These are phyloP conservation scores for Zaprionus lineosus DNA, from an alignment of 2,888 invertebrate genomes.

Conservation along the genomic window DNA sequence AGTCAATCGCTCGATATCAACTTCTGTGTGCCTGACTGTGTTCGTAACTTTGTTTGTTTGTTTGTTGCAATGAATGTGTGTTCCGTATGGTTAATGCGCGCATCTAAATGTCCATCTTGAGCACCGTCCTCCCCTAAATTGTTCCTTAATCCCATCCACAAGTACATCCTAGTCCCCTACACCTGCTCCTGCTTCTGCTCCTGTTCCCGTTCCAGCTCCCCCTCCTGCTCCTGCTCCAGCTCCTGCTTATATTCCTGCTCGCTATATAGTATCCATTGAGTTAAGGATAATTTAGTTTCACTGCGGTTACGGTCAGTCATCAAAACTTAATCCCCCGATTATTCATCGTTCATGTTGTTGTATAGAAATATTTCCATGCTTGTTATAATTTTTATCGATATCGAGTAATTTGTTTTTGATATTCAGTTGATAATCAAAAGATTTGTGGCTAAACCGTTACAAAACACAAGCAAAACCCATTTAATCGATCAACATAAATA, in stretches of 20 bases:
- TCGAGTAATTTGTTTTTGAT: constrained; percentile 17
- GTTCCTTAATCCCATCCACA: neutral
- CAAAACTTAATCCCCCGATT: no score
- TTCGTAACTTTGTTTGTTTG: constrained; percentile 21
- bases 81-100: neutral
- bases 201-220: no score
- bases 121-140: neutral
- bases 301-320: no score
- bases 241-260: no score
- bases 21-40: constrained; percentile 3
- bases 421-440: no score
- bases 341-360: no score
- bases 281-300: no score
- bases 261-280: no score
- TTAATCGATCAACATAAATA: constrained; percentile 59
- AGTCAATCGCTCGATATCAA: constrained; percentile 19
- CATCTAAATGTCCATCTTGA: neutral
- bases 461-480: constrained; percentile 32
- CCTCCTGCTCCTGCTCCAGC: no score
- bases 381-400: constrained; percentile 7
- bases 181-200: no score
- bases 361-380: no score
- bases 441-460: constrained; percentile 51
- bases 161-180: no score
- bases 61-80: neutral